Conservation (phyloP, 1,140 invertebrate genomes). For the Tetranychus urticae region DNA sequence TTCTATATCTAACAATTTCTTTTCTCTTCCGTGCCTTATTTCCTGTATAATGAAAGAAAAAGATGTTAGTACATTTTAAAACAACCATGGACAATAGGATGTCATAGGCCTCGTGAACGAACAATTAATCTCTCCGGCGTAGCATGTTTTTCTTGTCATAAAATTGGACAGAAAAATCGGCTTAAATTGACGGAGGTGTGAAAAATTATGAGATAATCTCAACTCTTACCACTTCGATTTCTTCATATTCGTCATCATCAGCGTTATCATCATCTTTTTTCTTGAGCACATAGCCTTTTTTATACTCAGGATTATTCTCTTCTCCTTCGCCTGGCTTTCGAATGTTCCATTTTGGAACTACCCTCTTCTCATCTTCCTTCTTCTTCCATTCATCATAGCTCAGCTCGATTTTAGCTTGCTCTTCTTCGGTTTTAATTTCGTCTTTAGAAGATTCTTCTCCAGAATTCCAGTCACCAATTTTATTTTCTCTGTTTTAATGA, state of each 20-base stretch:
- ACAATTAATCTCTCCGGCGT: too few species aligned
- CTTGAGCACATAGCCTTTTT: conserved; percentile 61
- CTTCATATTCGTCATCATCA: conserved; percentile 34
- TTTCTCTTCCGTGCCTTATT: conserved; percentile 57
- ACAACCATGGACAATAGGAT: neutral
- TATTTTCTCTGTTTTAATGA: neutral
- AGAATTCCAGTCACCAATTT: conserved; percentile 12
- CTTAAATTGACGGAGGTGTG: neutral
- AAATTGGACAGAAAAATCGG: neutral
- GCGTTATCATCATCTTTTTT: conserved; percentile 43
- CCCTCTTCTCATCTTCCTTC: conserved; percentile 32
- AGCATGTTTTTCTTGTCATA: too few species aligned
- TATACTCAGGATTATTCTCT: conserved; percentile 56
- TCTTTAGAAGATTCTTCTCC: conserved; percentile 9
- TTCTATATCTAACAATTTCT: conserved; percentile 62
- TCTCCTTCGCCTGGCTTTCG: conserved; percentile 78
- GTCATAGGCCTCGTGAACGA: neutral
- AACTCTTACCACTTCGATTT: conserved; percentile 15
- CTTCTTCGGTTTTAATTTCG: conserved; percentile 5
- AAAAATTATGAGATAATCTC: too few species aligned
- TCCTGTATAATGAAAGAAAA: conserved; percentile 14
- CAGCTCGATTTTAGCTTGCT: conserved; percentile 18
- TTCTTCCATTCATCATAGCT: conserved; percentile 76
- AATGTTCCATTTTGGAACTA: conserved; percentile 50
- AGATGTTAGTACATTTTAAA: conserved; percentile 3